These are phyloP conservation scores for Phrynocephalus forsythii DNA, from an alignment of 2,797 vertebrate genomes.

Conservation along the genomic window DNA sequence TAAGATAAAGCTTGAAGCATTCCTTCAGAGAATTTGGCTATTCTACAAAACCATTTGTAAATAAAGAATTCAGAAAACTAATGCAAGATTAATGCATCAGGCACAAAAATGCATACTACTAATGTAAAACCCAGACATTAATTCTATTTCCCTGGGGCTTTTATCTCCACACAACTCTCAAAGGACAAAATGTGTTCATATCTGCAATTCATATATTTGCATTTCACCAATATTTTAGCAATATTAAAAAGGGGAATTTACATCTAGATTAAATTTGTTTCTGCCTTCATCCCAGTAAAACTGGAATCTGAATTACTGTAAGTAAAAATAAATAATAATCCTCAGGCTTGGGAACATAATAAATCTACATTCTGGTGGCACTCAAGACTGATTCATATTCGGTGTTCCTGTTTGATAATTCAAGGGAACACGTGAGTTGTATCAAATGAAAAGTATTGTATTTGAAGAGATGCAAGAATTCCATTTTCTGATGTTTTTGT, in stretches of 20 bases:
- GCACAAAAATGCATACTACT: background rate
- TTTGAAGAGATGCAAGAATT: background rate
- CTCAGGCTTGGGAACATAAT: background rate
- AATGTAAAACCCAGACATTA: background rate
- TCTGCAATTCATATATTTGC: conserved; percentile 11
- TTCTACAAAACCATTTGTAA: conserved; percentile 54
- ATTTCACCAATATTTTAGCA: conserved; percentile 4
- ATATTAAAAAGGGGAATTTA: background rate
- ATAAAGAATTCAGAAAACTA: conserved; percentile 19
- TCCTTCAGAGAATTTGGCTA: conserved; percentile 51
- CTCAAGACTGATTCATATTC: background rate
- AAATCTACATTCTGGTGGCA: background rate
- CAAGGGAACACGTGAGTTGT: background rate
- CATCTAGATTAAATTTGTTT: conserved; percentile 23
- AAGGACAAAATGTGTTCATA: conserved; percentile 6
- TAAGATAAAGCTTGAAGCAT: conserved; percentile 48
- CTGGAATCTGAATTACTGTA: background rate
- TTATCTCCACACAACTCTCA: conserved; percentile 13
- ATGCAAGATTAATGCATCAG: conserved; percentile 25
- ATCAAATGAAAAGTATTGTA: background rate
- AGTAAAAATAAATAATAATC: background rate
- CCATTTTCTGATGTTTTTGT: background rate
- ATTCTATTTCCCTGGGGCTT: background rate
- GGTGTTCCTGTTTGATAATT: background rate
- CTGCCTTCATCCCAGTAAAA: background rate